Evolutionary conservation across 1,140 invertebrate genomes (phyloP).

Genomic region (Drosophila erecta): DNA sequence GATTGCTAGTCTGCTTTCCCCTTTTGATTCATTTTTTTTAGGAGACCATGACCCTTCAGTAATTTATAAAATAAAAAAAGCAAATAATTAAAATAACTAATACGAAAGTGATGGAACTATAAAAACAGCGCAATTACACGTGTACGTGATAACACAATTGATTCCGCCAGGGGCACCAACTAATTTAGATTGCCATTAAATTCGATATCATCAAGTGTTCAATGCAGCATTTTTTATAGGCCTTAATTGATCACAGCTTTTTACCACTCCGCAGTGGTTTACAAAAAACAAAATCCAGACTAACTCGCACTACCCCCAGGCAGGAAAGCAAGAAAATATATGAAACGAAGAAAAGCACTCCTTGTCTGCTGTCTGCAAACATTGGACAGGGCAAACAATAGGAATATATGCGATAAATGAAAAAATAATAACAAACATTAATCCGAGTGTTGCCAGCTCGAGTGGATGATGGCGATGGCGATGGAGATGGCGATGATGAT

Average conservation of each 20-base stretch:
- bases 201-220: neutral
- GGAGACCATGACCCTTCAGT: neutral
- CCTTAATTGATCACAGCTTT: conserved; percentile 21
- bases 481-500: conserved; percentile 50
- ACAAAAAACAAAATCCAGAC: conserved; percentile 57
- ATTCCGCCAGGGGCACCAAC: neutral
- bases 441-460: conserved; percentile 63
- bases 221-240: conserved; percentile 1
- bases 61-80: neutral
- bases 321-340: conserved; percentile 25
- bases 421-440: conserved; percentile 80
- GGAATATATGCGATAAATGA: conserved; percentile 66
- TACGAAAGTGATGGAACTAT: neutral
- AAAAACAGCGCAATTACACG: too few relatives aligned
- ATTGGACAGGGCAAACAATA: conserved; percentile 53
- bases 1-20: neutral
- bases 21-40: neutral
- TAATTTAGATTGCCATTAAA: neutral
- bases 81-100: neutral
- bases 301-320: conserved; percentile 23
- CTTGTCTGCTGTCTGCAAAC: conserved; percentile 46
- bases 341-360: conserved; percentile 31
- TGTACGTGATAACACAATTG: neutral
- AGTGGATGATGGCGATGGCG: conserved; percentile 60
- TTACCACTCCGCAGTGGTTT: conserved; percentile 33